Evolutionary conservation across 2,113 vertebrate genomes (phyloP).

Genomic region (Calidris pygmaea): DNA sequence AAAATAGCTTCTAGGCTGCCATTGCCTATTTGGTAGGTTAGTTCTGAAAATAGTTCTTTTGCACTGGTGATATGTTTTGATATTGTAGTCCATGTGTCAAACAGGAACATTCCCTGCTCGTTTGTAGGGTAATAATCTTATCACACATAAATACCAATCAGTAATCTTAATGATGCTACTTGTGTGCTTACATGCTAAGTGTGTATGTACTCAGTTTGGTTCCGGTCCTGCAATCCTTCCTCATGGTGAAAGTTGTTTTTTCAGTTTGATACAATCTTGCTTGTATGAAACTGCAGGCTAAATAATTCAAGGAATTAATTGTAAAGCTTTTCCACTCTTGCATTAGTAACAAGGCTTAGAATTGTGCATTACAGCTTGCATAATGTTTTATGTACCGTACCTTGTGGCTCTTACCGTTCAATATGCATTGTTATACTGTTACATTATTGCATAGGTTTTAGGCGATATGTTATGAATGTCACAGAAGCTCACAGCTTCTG

Average conservation of each 20-base stretch:
- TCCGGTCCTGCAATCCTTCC: background rate
- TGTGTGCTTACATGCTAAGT: background rate
- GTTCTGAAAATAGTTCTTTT: background rate
- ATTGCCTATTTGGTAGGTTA: background rate
- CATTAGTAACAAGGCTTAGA: background rate
- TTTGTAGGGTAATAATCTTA: background rate
- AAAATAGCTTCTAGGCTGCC: background rate
- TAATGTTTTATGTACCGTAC: background rate
- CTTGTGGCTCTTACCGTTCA: rapidly evolving
- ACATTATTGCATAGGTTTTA: background rate
- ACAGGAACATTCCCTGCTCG: background rate
- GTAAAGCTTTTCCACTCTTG: background rate
- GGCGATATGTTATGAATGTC: background rate
- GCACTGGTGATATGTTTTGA: background rate
- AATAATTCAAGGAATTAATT: background rate
- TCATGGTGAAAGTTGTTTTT: background rate
- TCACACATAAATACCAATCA: background rate
- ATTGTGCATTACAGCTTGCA: background rate
- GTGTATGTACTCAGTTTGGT: background rate
- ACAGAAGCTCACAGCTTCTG: background rate
- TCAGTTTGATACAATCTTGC: background rate
- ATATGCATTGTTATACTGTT: background rate
- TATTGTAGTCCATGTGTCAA: background rate
- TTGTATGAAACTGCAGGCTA: background rate
- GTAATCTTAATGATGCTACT: background rate